Conservation (phyloP, 2,888 invertebrate species). For the Synanthedon formicaeformis region DNA sequence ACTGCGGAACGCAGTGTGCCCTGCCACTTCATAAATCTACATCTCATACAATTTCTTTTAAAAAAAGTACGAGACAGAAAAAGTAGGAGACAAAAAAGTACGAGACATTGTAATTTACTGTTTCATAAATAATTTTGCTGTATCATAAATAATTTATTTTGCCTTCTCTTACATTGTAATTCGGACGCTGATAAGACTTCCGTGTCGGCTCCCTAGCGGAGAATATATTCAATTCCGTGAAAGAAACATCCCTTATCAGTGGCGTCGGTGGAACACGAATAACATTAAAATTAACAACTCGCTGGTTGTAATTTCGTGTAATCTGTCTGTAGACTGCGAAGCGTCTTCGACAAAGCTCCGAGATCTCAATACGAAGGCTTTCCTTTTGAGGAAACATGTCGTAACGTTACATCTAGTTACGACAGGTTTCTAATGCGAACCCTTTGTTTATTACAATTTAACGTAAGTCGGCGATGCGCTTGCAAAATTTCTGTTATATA, state of each 20-base stretch:
- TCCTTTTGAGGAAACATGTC: neutral
- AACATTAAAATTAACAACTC: constrained; percentile 20
- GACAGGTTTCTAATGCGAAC: constrained; percentile 6
- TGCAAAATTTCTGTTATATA: constrained; percentile 32
- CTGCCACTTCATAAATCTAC: too few species aligned
- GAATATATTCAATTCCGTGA: constrained; percentile 26
- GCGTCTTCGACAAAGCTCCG: neutral
- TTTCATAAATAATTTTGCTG: constrained; percentile 8
- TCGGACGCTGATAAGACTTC: constrained; percentile 30
- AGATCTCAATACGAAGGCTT: neutral
- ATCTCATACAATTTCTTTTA: too few species aligned
- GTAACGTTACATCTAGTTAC: neutral
- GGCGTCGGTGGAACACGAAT: constrained; percentile 11
- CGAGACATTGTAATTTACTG: constrained; percentile 11
- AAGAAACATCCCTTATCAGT: constrained; percentile 31
- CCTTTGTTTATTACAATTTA: constrained; percentile 11
- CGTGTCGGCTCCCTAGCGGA: constrained; percentile 15
- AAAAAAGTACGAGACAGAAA: too few species aligned
- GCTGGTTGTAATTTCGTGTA: neutral
- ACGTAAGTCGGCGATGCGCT: constrained; percentile 19
- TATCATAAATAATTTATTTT: constrained; percentile 38
- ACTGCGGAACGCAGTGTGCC: too few species aligned
- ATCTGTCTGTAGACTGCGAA: neutral
- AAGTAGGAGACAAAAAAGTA: neutral
- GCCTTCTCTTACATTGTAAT: constrained; percentile 33